Evolutionary conservation across 2,888 invertebrate genomes (phyloP).

Genomic region (Philhelius pedissequus): DNA sequence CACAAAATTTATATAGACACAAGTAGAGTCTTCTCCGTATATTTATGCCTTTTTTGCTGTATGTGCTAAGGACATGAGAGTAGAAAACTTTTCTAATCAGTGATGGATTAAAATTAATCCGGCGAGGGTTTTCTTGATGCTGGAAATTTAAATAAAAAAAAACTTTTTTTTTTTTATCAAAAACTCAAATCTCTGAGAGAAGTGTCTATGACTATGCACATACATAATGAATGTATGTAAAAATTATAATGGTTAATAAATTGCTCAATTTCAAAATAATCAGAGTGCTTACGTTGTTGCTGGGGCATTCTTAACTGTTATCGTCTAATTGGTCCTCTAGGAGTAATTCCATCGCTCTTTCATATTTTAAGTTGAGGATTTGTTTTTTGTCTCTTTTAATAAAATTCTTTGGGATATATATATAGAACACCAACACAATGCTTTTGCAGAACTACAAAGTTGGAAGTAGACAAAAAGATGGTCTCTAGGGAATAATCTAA

Average conservation of each 20-base stretch:
- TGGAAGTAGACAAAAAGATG: not conserved
- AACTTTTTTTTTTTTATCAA: not conserved
- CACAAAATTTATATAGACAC: slow-evolving; percentile 41
- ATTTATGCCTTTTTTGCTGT: not conserved
- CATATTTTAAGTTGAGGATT: not conserved
- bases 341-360: not conserved
- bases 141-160: slow-evolving; percentile 12
- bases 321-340: not conserved
- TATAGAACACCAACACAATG: not conserved
- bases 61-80: slow-evolving; percentile 43
- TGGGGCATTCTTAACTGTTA: not conserved
- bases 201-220: not conserved
- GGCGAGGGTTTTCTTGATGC: slow-evolving; percentile 36
- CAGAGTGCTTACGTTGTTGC: not conserved
- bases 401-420: not conserved
- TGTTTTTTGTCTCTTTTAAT: not conserved
- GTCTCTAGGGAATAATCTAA: not conserved
- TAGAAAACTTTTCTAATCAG: slow-evolving; percentile 68
- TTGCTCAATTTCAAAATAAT: not conserved
- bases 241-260: not conserved
- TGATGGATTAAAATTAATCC: slow-evolving; percentile 68
- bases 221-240: not conserved
- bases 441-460: not conserved
- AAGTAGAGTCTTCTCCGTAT: not conserved
- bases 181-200: not conserved